Evolutionary conservation across 1,140 invertebrate species (phyloP).

Genomic region (Drosophila pruinosa): DNA sequence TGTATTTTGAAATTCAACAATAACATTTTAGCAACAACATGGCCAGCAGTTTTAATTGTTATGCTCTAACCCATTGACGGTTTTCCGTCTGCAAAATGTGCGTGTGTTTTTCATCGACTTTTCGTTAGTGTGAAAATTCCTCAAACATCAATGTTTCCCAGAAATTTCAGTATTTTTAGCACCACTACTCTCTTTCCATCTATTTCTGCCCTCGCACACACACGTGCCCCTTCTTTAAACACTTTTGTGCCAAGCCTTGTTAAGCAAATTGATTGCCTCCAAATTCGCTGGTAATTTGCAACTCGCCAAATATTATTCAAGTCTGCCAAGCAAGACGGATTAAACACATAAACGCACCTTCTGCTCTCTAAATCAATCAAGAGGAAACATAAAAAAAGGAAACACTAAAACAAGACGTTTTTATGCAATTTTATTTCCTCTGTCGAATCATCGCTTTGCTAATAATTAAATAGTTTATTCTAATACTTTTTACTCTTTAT

Average conservation of each 20-base stretch:
- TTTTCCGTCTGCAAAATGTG: not conserved
- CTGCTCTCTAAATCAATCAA: constrained; percentile 10
- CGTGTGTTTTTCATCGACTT: constrained; percentile 2
- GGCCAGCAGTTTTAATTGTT: constrained; percentile 18
- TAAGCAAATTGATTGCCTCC: not conserved
- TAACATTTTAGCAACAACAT: not conserved
- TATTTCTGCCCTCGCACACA: not conserved
- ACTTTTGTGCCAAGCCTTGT: not conserved
- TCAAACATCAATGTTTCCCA: constrained; percentile 6
- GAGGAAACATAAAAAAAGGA: not conserved
- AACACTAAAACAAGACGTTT: constrained; percentile 5
- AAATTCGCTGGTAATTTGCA: constrained; percentile 4
- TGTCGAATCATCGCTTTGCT: not conserved
- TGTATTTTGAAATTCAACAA: constrained; percentile 53
- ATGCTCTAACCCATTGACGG: constrained; percentile 23
- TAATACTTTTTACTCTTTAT: not conserved
- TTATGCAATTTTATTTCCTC: constrained; percentile 2
- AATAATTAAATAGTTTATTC: not conserved
- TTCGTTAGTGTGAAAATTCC: constrained; percentile 40
- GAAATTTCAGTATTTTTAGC: constrained; percentile 31
- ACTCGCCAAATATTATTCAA: constrained; percentile 12
- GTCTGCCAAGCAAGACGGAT: not conserved
- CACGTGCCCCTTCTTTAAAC: not conserved
- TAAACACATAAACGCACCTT: constrained; percentile 32
- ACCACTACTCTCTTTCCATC: not conserved